Evolutionary conservation across 2,113 vertebrate species (phyloP).

Genomic region (Tachycineta bicolor): DNA sequence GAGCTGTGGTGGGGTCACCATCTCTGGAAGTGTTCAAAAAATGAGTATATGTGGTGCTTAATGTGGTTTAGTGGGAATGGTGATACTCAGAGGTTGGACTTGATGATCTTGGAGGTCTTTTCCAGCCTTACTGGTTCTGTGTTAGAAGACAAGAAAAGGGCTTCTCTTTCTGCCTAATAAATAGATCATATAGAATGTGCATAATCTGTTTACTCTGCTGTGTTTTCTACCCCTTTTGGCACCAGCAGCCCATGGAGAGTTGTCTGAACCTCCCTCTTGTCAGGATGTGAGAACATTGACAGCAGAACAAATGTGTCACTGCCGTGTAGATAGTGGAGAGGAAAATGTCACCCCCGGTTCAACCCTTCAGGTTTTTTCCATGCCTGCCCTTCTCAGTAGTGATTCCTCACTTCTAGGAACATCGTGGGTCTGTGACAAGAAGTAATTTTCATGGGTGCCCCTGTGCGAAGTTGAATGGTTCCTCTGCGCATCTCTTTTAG

Average conservation of each 20-base stretch:
- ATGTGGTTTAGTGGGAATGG: neutral
- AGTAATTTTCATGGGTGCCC: neutral
- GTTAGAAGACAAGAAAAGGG: neutral
- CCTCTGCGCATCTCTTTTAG: accelerated
- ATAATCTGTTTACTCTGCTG: neutral
- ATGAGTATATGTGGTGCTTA: neutral
- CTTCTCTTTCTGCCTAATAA: neutral
- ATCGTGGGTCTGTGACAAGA: neutral
- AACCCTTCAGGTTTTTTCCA: neutral
- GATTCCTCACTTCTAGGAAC: neutral
- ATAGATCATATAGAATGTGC: neutral
- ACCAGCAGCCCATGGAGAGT: neutral
- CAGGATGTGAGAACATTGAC: neutral
- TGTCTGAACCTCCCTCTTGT: neutral
- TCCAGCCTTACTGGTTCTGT: accelerated
- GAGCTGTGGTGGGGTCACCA: neutral
- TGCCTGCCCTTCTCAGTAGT: neutral
- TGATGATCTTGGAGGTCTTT: too few species aligned
- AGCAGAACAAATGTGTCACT: neutral
- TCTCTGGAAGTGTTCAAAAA: neutral
- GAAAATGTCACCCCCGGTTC: neutral
- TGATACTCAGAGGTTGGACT: neutral
- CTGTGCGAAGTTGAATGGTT: neutral
- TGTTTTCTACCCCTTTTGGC: neutral
- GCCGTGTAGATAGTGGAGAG: neutral